Percentiles rank a stretch among this genome's conserved stretches.
Evolutionary conservation across 2,888 invertebrate genomes (phyloP).

Genomic region (Dicroscelio sp.): DNA sequence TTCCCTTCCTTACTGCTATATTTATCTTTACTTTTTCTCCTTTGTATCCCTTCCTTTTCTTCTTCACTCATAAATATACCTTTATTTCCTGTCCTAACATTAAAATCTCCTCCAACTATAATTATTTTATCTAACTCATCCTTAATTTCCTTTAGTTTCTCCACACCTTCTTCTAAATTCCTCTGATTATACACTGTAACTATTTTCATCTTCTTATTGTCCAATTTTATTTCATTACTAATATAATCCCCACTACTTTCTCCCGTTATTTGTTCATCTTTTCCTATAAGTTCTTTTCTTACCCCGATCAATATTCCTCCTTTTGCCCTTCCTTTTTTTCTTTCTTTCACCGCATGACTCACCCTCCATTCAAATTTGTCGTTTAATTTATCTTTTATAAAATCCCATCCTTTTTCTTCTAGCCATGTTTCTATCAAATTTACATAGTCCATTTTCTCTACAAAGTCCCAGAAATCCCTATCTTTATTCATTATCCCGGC

Average conservation of each 20-base stretch:
- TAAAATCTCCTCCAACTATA: conserved; percentile 34
- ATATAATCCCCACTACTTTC: neutral
- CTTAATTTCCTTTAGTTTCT: neutral
- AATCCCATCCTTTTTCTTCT: conserved; percentile 68
- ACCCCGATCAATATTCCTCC: neutral
- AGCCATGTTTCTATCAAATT: conserved; percentile 30
- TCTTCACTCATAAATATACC: neutral
- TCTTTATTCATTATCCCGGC: conserved; percentile 78
- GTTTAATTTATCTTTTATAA: conserved; percentile 35
- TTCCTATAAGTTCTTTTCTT: conserved; percentile 9
- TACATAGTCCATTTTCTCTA: neutral
- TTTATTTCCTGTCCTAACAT: neutral
- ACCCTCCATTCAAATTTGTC: conserved; percentile 57
- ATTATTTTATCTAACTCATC: neutral
- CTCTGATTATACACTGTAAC: conserved; percentile 31
- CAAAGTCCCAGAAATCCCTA: conserved; percentile 57
- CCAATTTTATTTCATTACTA: too few relatives aligned
- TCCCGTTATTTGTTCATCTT: neutral
- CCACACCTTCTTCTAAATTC: conserved; percentile 9
- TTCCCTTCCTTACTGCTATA: neutral
- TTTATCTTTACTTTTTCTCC: conserved; percentile 10
- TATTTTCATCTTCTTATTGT: too few relatives aligned
- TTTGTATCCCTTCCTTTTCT: neutral
- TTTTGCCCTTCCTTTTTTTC: too few relatives aligned
- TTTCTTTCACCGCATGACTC: conserved; percentile 16